Percentiles rank a stretch among this genome's conserved stretches.
These are phyloP conservation scores for Rhagonycha fulva DNA, from an alignment of 2,888 invertebrate species.

Conservation along the genomic window DNA sequence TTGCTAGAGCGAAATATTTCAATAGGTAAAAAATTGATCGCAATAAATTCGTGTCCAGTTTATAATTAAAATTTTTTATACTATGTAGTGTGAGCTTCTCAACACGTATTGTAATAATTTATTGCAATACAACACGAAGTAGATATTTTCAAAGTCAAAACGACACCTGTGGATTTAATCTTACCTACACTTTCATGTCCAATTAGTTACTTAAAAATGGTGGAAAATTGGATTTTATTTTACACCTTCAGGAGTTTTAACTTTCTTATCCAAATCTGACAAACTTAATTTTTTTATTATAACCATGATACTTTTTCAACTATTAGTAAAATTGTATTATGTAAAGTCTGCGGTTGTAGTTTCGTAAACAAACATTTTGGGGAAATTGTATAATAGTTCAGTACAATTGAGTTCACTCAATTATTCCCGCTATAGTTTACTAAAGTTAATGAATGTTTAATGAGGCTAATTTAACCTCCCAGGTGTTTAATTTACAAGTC, in stretches of 20 bases:
- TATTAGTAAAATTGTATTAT: not conserved
- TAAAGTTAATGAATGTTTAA: not conserved
- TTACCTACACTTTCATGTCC: not conserved
- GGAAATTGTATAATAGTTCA: not conserved
- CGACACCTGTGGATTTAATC: conserved; percentile 3
- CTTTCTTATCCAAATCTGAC: not conserved
- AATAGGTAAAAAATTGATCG: not conserved
- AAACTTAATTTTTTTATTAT: not conserved
- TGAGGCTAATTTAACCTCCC: not conserved
- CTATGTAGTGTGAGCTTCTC: not conserved
- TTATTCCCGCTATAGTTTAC: not conserved
- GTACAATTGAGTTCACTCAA: not conserved
- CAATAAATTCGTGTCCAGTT: not conserved
- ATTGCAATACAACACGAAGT: conserved; percentile 2
- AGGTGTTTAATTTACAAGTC: not conserved
- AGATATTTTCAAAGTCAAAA: not conserved
- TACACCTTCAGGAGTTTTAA: not conserved
- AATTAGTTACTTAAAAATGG: not conserved
- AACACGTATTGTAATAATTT: conserved; percentile 2
- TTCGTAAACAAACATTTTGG: not conserved
- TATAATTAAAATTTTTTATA: conserved; percentile 1
- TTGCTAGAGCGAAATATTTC: not conserved
- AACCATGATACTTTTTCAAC: not conserved
- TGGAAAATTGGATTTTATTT: not conserved
- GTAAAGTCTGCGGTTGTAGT: not conserved